Conservation (phyloP, 2,113 vertebrate genomes). For the Pelobates fuscus region DNA sequence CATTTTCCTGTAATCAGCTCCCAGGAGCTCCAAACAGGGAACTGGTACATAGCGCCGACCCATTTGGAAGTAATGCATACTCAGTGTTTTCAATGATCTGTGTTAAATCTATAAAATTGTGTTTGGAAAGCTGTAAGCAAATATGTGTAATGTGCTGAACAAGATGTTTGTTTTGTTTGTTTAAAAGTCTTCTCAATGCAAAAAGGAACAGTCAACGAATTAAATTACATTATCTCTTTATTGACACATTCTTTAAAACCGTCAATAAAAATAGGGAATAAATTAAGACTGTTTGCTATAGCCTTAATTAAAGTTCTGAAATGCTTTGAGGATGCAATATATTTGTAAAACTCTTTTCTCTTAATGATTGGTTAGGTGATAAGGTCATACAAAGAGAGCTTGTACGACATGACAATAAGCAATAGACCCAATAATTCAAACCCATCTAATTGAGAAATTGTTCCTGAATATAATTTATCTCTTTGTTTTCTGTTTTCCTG, state of each 20-base stretch:
- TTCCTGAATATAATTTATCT: not conserved
- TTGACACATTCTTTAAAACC: slow-evolving; percentile 59
- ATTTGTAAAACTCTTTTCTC: slow-evolving; percentile 27
- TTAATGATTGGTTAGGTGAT: slow-evolving; percentile 31
- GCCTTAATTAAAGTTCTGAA: slow-evolving; percentile 40
- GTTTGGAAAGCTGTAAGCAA: slow-evolving; percentile 46
- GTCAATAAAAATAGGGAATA: slow-evolving; percentile 61
- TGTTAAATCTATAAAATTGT: slow-evolving; percentile 33
- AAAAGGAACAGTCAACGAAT: slow-evolving; percentile 58
- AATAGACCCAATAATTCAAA: not conserved
- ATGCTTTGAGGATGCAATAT: slow-evolving; percentile 19
- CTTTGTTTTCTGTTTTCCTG: not conserved
- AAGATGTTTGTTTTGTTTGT: slow-evolving; percentile 55
- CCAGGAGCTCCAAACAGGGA: slow-evolving; percentile 56
- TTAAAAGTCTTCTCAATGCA: slow-evolving; percentile 54
- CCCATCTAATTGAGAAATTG: not conserved
- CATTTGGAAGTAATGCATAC: slow-evolving; percentile 31
- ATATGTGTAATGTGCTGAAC: slow-evolving; percentile 50
- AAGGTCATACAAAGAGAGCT: slow-evolving; percentile 14
- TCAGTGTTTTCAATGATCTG: slow-evolving; percentile 1
- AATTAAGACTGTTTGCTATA: slow-evolving; percentile 21
- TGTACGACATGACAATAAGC: slow-evolving; percentile 1
- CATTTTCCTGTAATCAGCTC: slow-evolving; percentile 65
- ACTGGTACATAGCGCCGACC: slow-evolving; percentile 53
- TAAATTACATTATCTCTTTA: slow-evolving; percentile 59